Evolutionary conservation across 2,888 invertebrate genomes (phyloP).

Genomic region (Heliconius charithonia): DNA sequence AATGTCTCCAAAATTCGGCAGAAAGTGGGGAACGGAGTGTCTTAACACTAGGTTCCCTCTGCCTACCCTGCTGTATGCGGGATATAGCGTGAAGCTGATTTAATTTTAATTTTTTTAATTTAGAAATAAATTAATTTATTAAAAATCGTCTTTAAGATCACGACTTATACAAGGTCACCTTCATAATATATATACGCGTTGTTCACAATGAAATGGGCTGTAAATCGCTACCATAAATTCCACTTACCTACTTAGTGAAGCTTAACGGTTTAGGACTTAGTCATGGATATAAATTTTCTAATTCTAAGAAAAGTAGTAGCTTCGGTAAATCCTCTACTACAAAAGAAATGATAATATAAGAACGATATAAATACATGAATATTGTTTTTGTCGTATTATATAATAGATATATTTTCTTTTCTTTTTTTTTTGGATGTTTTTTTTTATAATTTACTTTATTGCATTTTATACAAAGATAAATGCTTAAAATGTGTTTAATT

Average conservation of each 20-base stretch:
- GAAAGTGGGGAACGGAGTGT: too few relatives aligned
- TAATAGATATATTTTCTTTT: background rate
- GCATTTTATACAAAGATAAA: too few relatives aligned
- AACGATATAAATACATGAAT: background rate
- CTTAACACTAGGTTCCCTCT: too few relatives aligned
- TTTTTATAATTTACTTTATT: too few relatives aligned
- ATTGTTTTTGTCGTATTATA: background rate
- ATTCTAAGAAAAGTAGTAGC: constrained; percentile 17
- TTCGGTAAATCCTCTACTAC: background rate
- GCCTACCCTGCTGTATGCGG: too few relatives aligned
- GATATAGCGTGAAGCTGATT: too few relatives aligned
- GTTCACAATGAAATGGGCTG: constrained; percentile 20
- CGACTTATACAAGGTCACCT: background rate
- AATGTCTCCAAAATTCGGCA: too few relatives aligned
- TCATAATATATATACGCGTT: constrained; percentile 8
- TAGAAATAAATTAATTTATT: background rate
- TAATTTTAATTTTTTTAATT: too few relatives aligned
- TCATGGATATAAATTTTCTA: constrained; percentile 27
- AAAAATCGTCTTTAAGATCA: background rate
- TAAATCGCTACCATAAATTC: constrained; percentile 30
- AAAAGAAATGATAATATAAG: background rate
- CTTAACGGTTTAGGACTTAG: constrained; percentile 30
- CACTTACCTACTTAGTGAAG: constrained; percentile 30
- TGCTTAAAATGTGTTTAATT: too few relatives aligned
- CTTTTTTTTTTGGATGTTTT: background rate